Evolutionary conservation across 1,140 invertebrate species (phyloP).

Genomic region (Drosophila parvula): DNA sequence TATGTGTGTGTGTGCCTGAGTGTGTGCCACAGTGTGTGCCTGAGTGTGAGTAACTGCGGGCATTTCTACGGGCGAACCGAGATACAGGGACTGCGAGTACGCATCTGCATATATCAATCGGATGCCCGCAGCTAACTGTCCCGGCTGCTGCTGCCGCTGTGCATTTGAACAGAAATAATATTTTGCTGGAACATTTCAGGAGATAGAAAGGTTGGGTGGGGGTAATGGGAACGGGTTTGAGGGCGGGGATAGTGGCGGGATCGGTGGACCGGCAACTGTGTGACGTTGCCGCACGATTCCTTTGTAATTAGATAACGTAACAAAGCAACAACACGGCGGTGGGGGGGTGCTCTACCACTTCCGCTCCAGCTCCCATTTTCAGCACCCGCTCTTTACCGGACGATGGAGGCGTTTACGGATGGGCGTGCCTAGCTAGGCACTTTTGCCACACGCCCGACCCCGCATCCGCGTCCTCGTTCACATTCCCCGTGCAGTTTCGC

Average conservation of each 20-base stretch:
- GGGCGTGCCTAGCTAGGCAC: slow-evolving; percentile 22
- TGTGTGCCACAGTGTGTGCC: not conserved
- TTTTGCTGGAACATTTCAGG: slow-evolving; percentile 28
- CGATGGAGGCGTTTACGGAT: slow-evolving; percentile 33
- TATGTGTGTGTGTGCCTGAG: not conserved
- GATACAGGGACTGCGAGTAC: slow-evolving; percentile 22
- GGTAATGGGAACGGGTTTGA: not conserved
- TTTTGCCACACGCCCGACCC: not conserved
- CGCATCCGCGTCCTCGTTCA: not conserved
- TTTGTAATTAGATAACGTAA: slow-evolving; percentile 82
- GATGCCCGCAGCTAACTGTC: slow-evolving; percentile 38
- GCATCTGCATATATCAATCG: slow-evolving; percentile 56
- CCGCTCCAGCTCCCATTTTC: slow-evolving; percentile 34
- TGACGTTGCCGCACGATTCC: slow-evolving; percentile 72
- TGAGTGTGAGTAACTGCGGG: slow-evolving; percentile 61
- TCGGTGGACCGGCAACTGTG: slow-evolving; percentile 54
- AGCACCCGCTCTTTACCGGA: slow-evolving; percentile 3
- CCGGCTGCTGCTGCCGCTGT: slow-evolving; percentile 23
- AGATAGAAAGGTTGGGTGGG: slow-evolving; percentile 1
- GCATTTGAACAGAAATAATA: slow-evolving; percentile 68
- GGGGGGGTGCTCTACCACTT: slow-evolving; percentile 43
- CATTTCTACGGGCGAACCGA: slow-evolving; percentile 29
- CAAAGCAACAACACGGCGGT: slow-evolving; percentile 70
- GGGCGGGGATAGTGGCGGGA: slow-evolving; percentile 17
- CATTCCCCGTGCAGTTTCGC: slow-evolving; percentile 49